Percentiles rank a stretch among this genome's conserved stretches.
These are phyloP conservation scores for Fringilla coelebs DNA, from an alignment of 2,797 vertebrate species.

Conservation along the genomic window DNA sequence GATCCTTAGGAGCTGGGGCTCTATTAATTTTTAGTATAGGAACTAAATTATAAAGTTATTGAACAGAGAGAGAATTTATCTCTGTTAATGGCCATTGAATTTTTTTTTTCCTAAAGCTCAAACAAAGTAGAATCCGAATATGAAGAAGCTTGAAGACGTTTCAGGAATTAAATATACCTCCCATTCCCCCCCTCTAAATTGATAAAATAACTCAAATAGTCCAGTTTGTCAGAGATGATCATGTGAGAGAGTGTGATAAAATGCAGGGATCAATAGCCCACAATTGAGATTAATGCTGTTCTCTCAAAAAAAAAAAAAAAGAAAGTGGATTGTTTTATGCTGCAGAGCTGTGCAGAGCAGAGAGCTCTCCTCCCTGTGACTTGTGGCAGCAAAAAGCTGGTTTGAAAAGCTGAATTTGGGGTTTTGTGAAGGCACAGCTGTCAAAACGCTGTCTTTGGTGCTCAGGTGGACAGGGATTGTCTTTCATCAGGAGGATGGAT, in stretches of 20 bases:
- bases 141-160: neutral
- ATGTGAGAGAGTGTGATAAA: neutral
- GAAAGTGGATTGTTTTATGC: neutral
- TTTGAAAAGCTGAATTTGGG: neutral
- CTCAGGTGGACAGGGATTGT: neutral
- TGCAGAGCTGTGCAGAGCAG: fast-evolving
- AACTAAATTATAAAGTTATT: conserved; percentile 67
- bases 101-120: conserved; percentile 5
- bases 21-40: conserved; percentile 64
- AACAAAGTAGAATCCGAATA: neutral
- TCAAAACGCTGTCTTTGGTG: fast-evolving
- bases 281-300: neutral
- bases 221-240: neutral
- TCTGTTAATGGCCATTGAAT: conserved; percentile 52
- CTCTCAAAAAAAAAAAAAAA: neutral
- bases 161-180: conserved; percentile 11
- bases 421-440: neutral
- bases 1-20: conserved; percentile 37
- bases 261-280: neutral
- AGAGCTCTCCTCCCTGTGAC: neutral
- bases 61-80: conserved; percentile 55
- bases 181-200: neutral
- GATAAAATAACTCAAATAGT: neutral
- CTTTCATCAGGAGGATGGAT: fast-evolving
- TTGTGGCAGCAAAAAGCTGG: neutral